These are phyloP conservation scores for Lutjanus campechanus DNA, from an alignment of 2,797 vertebrate genomes.

Conservation along the genomic window DNA sequence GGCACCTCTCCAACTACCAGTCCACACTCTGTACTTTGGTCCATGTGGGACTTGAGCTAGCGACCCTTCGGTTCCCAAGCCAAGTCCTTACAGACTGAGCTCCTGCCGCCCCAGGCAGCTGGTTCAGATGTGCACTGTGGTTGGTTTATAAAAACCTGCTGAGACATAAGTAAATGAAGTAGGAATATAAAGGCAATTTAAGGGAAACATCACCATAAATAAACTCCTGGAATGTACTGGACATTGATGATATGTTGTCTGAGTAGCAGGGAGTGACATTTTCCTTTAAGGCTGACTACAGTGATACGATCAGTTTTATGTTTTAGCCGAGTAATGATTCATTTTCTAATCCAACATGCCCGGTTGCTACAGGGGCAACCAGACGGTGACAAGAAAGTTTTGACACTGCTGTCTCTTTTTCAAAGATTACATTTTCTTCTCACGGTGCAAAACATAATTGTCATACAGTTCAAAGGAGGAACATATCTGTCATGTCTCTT, in stretches of 20 bases:
- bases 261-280: constrained; percentile 10
- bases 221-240: not conserved
- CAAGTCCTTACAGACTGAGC: no score
- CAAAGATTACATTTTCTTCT: constrained; percentile 17
- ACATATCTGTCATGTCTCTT: not conserved
- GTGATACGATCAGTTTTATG: constrained; percentile 18
- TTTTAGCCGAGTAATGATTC: constrained; percentile 24
- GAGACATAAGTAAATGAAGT: not conserved
- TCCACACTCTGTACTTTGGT: no score
- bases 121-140: not conserved
- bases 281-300: constrained; percentile 11
- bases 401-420: not conserved
- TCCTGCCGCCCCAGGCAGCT: not conserved
- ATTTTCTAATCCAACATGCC: constrained; percentile 20
- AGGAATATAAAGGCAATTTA: not conserved
- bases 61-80: no score
- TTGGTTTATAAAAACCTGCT: not conserved
- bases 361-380: not conserved
- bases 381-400: constrained; percentile 3
- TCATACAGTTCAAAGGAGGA: not conserved
- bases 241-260: not conserved
- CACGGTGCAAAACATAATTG: constrained; percentile 3
- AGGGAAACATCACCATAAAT: no score
- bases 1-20: no score
- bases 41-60: no score